Base-by-base conservation (phyloP, 2,888 invertebrate genomes). In the Drosophila acutilabella region DNA sequence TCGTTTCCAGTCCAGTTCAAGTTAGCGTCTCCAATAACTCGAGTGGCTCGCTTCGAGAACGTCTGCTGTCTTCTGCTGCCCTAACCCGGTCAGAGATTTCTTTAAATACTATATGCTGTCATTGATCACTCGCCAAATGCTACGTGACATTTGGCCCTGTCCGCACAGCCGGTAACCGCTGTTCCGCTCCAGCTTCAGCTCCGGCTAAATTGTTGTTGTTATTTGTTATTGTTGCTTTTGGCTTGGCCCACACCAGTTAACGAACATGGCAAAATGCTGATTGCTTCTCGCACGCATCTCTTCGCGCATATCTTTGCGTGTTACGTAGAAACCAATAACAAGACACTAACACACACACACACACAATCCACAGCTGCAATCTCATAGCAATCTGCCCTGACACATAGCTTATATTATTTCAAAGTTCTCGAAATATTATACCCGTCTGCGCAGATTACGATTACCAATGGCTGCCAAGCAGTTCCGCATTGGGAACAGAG, bases 71-170 rank as follows among this genome's bases (percentile, higher is more conserved):
- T 81, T 87, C 90, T 90, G 86, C 71, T 84, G 81, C 78, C 77
- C 70, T 78, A 74, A 61, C 54, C 60, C 61, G 69, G 64, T 67
- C 68, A 40, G 23, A 68, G 83, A 84, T 83, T 87, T 89, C 87
- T 89, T 90, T 90, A 90, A 91, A 90, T 90, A 30, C 30, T 30
- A 30, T 30, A 90, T 88, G 79, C 80, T 90, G 42, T 53, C 66
- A 67, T 11, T 26, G 71, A 54, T 36, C 57, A 60, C 41, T 61
- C 18, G 52, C 59, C 60, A 71, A 56, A 65, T 53, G 69, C 33
- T 90, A 90, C 90, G 90, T 90, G 90, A 90, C 90, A 90, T 90
- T 90, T 90, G 58, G 45, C 44, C 40, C 40, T 64, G 44, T 60
- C 58, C 62, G 54, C 62, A 71, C 67, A 71, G 69, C 76, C 82